Evolutionary conservation across 2,797 vertebrate genomes (phyloP).

Genomic region (Gadopsis bispinosus): DNA sequence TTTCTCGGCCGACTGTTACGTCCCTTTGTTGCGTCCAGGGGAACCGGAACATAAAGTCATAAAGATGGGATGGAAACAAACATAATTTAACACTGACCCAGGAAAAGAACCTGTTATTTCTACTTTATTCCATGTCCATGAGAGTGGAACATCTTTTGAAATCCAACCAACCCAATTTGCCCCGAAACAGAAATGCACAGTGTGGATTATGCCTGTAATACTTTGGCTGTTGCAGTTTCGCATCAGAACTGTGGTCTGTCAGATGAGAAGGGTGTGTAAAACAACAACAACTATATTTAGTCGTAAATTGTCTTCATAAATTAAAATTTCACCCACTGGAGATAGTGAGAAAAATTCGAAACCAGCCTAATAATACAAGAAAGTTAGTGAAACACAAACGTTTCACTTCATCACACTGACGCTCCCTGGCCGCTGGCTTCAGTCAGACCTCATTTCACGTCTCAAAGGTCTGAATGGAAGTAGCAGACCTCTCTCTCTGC

Average conservation of each 20-base stretch:
- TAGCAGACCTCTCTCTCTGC: not conserved
- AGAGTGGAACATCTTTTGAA: constrained; percentile 50
- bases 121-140: constrained; percentile 33
- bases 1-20: constrained; percentile 19
- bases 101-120: constrained; percentile 13
- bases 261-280: constrained; percentile 2
- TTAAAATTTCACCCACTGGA: constrained; percentile 3
- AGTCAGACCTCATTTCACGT: constrained; percentile 72
- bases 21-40: too few relatives aligned
- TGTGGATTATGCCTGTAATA: constrained; percentile 49
- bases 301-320: constrained; percentile 15
- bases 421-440: constrained; percentile 39
- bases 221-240: constrained; percentile 14
- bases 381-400: constrained; percentile 30
- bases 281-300: not conserved
- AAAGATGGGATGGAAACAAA: too few relatives aligned
- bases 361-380: not conserved
- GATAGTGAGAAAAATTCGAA: not conserved
- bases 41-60: too few relatives aligned
- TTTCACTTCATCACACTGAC: constrained; percentile 48
- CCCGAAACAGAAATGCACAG: constrained; percentile 34
- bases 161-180: constrained; percentile 46
- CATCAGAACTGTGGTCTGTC: constrained; percentile 1
- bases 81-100: not conserved
- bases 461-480: constrained; percentile 58